Percentiles rank a stretch among this genome's conserved stretches.
Evolutionary conservation across 2,888 invertebrate genomes (phyloP).

Genomic region (Orthonevra nobilis): DNA sequence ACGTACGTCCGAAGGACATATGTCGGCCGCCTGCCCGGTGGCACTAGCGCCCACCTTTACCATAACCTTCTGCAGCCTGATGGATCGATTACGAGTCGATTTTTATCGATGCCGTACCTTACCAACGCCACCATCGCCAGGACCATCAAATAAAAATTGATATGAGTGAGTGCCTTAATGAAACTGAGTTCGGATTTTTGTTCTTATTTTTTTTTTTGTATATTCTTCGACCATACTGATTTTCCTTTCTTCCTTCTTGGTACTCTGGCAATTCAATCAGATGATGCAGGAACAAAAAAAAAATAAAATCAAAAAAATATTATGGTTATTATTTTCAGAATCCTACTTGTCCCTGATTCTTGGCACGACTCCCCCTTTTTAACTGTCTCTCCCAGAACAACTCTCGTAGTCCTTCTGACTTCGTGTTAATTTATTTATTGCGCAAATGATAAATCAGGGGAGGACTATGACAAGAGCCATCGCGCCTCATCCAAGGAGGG

Average conservation of each 20-base stretch:
- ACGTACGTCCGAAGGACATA: slow-evolving; percentile 9
- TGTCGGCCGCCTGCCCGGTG: neutral
- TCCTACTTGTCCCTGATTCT: slow-evolving; percentile 4
- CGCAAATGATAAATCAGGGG: slow-evolving; percentile 76
- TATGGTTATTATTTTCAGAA: slow-evolving; percentile 36
- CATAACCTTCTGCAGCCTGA: neutral
- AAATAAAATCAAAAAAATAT: too few species aligned
- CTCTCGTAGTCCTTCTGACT: slow-evolving; percentile 34
- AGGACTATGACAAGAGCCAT: neutral
- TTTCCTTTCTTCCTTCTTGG: slow-evolving; percentile 15
- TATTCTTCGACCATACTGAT: neutral
- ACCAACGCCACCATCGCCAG: neutral
- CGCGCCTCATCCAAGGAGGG: neutral
- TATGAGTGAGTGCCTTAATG: slow-evolving; percentile 56
- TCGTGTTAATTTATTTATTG: slow-evolving; percentile 72
- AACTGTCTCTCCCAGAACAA: slow-evolving; percentile 4
- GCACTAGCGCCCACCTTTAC: neutral
- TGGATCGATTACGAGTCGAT: slow-evolving; percentile 44
- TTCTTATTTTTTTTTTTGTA: neutral
- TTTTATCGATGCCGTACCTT: slow-evolving; percentile 42
- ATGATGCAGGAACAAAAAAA: too few species aligned
- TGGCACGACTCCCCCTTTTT: slow-evolving; percentile 7
- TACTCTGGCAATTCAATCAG: neutral
- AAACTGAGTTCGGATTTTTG: slow-evolving; percentile 27
- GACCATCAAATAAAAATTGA: slow-evolving; percentile 42